phyloP scores from a whole-genome alignment of 1,140 invertebrate species.

The Globodera rostochiensis region DNA sequence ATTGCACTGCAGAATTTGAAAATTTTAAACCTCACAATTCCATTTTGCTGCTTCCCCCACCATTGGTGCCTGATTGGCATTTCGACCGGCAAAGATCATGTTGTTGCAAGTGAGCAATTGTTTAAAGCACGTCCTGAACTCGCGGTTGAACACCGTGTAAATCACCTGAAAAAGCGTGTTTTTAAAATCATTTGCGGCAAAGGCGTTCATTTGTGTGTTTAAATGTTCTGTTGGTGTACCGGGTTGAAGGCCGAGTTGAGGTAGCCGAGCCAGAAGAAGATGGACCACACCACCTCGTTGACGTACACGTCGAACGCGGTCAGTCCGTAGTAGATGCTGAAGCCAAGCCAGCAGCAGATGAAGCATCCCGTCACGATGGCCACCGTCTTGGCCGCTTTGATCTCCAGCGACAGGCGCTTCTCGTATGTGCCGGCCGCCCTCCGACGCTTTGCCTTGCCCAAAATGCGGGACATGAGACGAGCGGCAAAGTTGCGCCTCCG shows the following conservation, averaged over 20 bases:
- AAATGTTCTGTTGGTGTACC: slow-evolving; percentile 53
- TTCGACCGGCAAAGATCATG: slow-evolving; percentile 50
- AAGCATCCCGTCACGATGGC: slow-evolving; percentile 95
- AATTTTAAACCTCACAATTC: slow-evolving; percentile 3
- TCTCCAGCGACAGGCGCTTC: slow-evolving; percentile 63
- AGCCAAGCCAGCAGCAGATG: slow-evolving; percentile 91
- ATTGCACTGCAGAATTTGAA: slow-evolving; percentile 53
- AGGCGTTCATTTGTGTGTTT: neutral
- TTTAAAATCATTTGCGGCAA: neutral
- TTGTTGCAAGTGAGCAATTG: slow-evolving; percentile 63
- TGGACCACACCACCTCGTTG: slow-evolving; percentile 63
- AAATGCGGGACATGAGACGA: slow-evolving; percentile 42
- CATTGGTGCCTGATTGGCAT: slow-evolving; percentile 36
- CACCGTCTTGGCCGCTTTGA: slow-evolving; percentile 80
- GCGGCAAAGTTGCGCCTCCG: slow-evolving; percentile 49
- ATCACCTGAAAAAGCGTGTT: slow-evolving; percentile 38
- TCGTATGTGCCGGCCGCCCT: slow-evolving; percentile 64
- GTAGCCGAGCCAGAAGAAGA: slow-evolving; percentile 63
- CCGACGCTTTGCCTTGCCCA: slow-evolving; percentile 45
- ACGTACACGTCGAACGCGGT: slow-evolving; percentile 71
- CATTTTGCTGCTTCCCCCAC: slow-evolving; percentile 7
- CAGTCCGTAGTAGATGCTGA: slow-evolving; percentile 86
- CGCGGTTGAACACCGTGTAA: slow-evolving; percentile 63
- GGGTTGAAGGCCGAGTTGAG: slow-evolving; percentile 61
- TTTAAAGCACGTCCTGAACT: slow-evolving; percentile 64